Base-by-base conservation (phyloP, 37 sponge, comb jelly and placozoan genomes). In the Amphimedon queenslandica region DNA sequence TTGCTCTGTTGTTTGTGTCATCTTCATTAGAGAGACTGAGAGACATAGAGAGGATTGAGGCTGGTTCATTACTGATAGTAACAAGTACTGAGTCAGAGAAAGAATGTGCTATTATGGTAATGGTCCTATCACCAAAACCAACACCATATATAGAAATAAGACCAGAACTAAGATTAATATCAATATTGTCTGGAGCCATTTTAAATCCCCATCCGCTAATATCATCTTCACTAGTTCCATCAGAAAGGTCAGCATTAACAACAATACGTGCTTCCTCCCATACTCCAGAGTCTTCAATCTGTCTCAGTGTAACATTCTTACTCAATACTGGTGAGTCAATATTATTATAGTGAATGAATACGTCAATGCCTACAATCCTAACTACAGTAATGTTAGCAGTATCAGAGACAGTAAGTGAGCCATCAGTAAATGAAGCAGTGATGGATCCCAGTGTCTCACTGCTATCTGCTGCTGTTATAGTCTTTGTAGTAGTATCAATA, bases 241-340 rank as follows among this genome's bases (percentile, higher is more conserved):
- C 69, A 13, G 83, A 82, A 16, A 75, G 63, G 32, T 61, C 27
- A 47, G 64, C 83, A 2, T 41, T n/a, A 1, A 74, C 64, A 23
- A 60, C 42, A 4, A 74, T 11, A 1, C 21, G 32, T n/a, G 75
- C 75, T 37, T 40, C 28, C 34, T 74, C 61, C 64, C 64, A 71
- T 27, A 51, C 35, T 4, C 57, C 57, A 29, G 72, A 53, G 20
- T 3, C 27, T 24, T 56, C 72, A 3, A 71, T 23, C 5, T 71
- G 57, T 13, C 34, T 37, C 72, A 71, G 32, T 16, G n/a, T 40
- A 8, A 71, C 53, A 3, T 43, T 23, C 21, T 18, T 11, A 1
- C 3, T 1, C 3, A n/a, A n/a, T 11, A 21, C 34, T 25, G 27
- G 18, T 29, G 57, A 25, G 3, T 29, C 55, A 21, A 43, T 33